Base-by-base conservation (phyloP, 2,888 invertebrate genomes). In the Drosophila cyrtoloma region DNA sequence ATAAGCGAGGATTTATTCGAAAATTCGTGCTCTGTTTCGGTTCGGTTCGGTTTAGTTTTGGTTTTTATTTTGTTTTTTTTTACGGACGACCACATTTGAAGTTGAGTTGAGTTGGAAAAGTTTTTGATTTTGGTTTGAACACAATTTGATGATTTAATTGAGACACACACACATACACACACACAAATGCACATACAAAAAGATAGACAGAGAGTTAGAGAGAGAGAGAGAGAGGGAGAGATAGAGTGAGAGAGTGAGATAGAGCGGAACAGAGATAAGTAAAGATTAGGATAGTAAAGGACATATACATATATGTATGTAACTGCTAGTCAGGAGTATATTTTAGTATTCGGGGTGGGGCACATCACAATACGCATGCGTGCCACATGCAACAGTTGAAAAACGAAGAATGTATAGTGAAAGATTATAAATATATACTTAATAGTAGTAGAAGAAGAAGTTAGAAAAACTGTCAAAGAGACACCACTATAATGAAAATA, bases 1-100 rank as follows among this genome's bases (percentile, higher is more conserved):
- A 92, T 93, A 42, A 93, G 88, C 69, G 93, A 93, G 79, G 93
- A 92, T 85, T 93, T 93, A 80, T 91, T 91, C 44, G 89, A 90
- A 80, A 92, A 89, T 72, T 92, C 92, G 55, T 80, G 85, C 70
- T 88, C 92, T 91, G 61, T 72, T 79, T 69, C 39, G 68, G 71
- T 67, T 63, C 44, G 44, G 47, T 9, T 47, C 47, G 12, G 30
- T 44, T n/a, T 59, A 73, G 64, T 59, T 35, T 77, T 71, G 33
- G 26, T 75, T 70, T 70, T 5, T 26, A 26, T 26, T 26, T 26
- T 26, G 26, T 26, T 58, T 51, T 62, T 62, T 71, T 60, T 57
- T 26, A 44, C 65, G 61, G 71, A 39, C 77, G 71, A 55, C 63
- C 77, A 77, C 68, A 80, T 52, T 70, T 83, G 57, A 53, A 63